Base-by-base conservation (phyloP, 1,140 invertebrate species). In the Solen grandis region DNA sequence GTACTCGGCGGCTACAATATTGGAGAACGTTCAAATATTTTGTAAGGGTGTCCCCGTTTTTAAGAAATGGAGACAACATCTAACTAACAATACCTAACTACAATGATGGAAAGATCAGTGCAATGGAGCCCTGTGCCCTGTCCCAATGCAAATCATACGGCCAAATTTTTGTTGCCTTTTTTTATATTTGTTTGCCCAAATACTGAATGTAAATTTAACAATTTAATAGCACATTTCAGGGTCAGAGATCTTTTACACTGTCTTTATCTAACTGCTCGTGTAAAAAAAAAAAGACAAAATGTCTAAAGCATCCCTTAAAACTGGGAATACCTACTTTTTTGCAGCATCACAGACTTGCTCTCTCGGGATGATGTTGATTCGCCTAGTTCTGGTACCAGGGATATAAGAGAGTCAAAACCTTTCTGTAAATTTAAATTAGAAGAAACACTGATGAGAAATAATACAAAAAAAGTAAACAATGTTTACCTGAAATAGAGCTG, bases 361-460 rank as follows among this genome's bases (percentile, higher is more conserved):
- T 96, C 96, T 94, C 98, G 98, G 2, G 96, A 94, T 88, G 96
- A 97, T 4, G 97, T 95, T 92, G 96, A 97, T 86, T 96, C 95
- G 92, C 95, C 96, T 27, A 98, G 94, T 79, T 91, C 87, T 10
- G 97, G 97, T 90, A 99, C 97, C 38, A 99, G 94, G 77, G 95
- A 95, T 91, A 98, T 96, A 76, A 99, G 93, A 90, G 95, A 96
- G 92, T 99, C 97, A 92, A 99, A 99, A 50, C 97, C 97, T 93
- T 97, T 98, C 93, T 92, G 84, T 79, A 85, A 87, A 60, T 55
- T 31, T 33, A 38, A 66, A 66, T 38, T 19, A 76, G 54, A 80
- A 84, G 75, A 16, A 57, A 60, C 38, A 22, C 62, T 50, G 27
- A 5, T 46, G 65, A 79, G 36, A 33, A 70, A 79, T 41, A 62